These are phyloP conservation scores for Agonopterix subpropinquella DNA, from an alignment of 2,888 invertebrate genomes.

Conservation along the genomic window DNA sequence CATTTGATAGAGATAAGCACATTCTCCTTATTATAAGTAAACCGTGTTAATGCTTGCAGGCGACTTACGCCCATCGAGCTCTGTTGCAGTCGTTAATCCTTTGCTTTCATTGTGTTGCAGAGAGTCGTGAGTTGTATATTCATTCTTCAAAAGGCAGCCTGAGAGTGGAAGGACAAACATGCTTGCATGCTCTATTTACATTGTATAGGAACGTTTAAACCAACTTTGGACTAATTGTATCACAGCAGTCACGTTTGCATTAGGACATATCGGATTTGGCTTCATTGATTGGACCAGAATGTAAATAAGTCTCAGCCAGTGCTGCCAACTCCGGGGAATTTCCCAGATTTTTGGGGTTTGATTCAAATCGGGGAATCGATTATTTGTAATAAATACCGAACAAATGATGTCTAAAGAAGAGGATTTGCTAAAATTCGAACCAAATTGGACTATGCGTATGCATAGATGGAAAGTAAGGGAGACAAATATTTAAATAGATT, in stretches of 20 bases:
- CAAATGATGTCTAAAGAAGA: too few relatives aligned
- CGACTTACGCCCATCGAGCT: constrained; percentile 18
- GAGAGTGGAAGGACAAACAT: constrained; percentile 32
- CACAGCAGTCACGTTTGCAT: constrained; percentile 19
- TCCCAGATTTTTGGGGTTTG: too few relatives aligned
- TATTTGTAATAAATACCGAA: too few relatives aligned
- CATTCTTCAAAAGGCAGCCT: constrained; percentile 41
- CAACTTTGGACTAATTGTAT: constrained; percentile 28
- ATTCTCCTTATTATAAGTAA: constrained; percentile 30
- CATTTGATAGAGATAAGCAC: constrained; percentile 27
- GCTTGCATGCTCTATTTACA: constrained; percentile 19
- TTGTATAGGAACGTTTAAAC: constrained; percentile 6
- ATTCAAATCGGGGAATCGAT: too few relatives aligned
- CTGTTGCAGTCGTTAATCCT: constrained; percentile 30
- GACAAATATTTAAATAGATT: too few relatives aligned
- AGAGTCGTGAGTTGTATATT: constrained; percentile 52
- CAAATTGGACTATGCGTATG: too few relatives aligned
- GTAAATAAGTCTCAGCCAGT: constrained; percentile 8
- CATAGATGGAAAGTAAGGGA: too few relatives aligned
- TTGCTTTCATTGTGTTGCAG: constrained; percentile 52
- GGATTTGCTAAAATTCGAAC: too few relatives aligned
- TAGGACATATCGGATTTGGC: constrained; percentile 8
- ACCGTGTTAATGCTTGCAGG: constrained; percentile 20
- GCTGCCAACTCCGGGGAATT: too few relatives aligned
- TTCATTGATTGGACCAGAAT: constrained; percentile 10